Evolutionary conservation across 2,113 vertebrate genomes (phyloP), one percentile per base, ranked within the genome.

Genomic region (Mesocricetus auratus): DNA sequence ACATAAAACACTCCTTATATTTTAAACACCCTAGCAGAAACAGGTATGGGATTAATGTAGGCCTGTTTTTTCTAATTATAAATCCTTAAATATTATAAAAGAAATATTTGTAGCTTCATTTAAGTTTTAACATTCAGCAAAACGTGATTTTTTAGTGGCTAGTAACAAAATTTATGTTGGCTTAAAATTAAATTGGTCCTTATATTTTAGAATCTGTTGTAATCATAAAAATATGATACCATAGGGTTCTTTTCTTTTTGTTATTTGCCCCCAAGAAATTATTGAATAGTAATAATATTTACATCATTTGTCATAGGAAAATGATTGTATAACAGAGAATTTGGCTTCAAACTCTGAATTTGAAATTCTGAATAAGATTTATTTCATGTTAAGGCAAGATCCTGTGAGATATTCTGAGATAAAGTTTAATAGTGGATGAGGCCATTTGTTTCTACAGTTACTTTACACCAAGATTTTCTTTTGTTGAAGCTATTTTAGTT

Each of bases 171-270:
- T 92, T 74, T n/a, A 82, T 94, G 50, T 66, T 95, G 22, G 89
- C 73, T 93, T 50, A 93, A 89, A 92, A 90, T 86, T 96, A 93
- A 90, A 92, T 90, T 95, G 24, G 26, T 4, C 47, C 31, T 74
- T 93, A 73, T 88, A 74, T 58, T 95, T 95, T 93, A 95, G 58
- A 94, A 85, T 39, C 4, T 78, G 24, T 96, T 94, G 22, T 45
- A 93, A 45, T 86, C 69, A 77, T 60, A 92, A 95, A 92, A 66
- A 33, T 92, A 50, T 96, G 91, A 64, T 24, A 89, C 21, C 50
- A 50, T 45, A 75, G 9, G 9, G 22, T 92, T 85, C 13, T 78
- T 60, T 82, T 19, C 45, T 17, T 17, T 53, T 94, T 94, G 21
- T 92, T 86, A 19, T 53, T 75, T 94, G 64, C 62, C 45, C 9